Evolutionary conservation across 2,888 invertebrate genomes (phyloP).

Genomic region (Callyntrura guangdongensis): DNA sequence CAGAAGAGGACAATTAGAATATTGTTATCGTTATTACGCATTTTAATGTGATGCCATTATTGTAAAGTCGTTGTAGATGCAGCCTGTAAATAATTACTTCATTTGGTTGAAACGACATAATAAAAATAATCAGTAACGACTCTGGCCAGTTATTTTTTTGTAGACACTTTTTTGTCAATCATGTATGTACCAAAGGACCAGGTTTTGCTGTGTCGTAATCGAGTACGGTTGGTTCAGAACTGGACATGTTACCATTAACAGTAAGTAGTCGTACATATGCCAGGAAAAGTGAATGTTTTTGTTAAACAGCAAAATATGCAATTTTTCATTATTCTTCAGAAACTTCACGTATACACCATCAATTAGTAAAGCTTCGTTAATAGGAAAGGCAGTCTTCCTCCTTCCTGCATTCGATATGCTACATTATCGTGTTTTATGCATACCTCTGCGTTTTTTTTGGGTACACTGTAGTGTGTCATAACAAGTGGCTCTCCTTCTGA

Average conservation of each 20-base stretch:
- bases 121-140: not conserved
- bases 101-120: constrained; percentile 32
- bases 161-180: not conserved
- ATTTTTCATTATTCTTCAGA: not conserved
- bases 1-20: not conserved
- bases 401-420: not conserved
- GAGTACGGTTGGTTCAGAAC: not conserved
- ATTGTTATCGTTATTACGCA: constrained; percentile 12
- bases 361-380: constrained; percentile 58
- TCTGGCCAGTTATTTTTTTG: too few species aligned
- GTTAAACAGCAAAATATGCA: not conserved
- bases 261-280: too few species aligned
- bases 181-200: too few species aligned
- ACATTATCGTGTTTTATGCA: not conserved
- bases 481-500: constrained; percentile 21
- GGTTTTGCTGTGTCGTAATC: not conserved
- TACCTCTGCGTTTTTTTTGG: not conserved
- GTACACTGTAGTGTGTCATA: not conserved
- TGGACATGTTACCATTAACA: too few species aligned
- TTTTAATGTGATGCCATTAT: not conserved
- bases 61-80: not conserved
- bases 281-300: not conserved
- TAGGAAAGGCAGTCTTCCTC: not conserved
- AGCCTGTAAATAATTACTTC: constrained; percentile 44
- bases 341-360: not conserved